Base-by-base conservation (phyloP, 2,888 invertebrate genomes). In the Macrophya alboannulata region DNA sequence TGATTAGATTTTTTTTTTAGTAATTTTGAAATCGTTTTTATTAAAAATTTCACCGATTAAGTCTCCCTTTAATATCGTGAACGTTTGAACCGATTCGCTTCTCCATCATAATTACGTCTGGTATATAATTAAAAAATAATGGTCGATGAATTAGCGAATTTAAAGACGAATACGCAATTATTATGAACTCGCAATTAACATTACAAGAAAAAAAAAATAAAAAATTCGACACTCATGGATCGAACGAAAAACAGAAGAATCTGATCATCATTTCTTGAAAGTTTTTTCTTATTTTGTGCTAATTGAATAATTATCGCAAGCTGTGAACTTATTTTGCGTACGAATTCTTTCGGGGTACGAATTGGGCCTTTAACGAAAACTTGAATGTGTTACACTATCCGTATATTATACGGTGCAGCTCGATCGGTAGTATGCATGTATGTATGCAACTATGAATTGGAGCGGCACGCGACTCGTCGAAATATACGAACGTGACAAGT, bases 401-500 rank as follows among this genome's bases (percentile, higher is more conserved):
- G 25, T 62, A 21, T 62, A 21, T n/a, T 62, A 21, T 25, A 12
- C 25, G 62, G 0, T 25, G n/a, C 1, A 59, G 12, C 31, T 31
- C 31, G n/a, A 21, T 17, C 17, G 2, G 79, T 10, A n/a, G n/a
- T 37, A 51, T 12, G 8, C 8, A 21, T 25, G 62, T 4, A 25
- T 25, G 43, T n/a, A 45, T 62, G 43, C 5, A 43, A 9, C 40
- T 21, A 51, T 40, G n/a, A 25, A 37, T 40, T 25, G 21, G 55
- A 62, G 43, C 25, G 81, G 81, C 81, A 81, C 81, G 81, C 81
- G 81, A 81, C 81, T 43, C 25, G 37, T 6, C 40, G 40, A 40
- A 40, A 59, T 59, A 59, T 62, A 21, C n/a, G 21, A 40, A n/a
- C 62, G 81, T 62, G 81, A 81, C 81, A 81, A 62, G 81, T 81